Evolutionary conservation across 2,797 vertebrate genomes (phyloP), one percentile per base, ranked within the genome.

Genomic region (Holocentrus rufus): DNA sequence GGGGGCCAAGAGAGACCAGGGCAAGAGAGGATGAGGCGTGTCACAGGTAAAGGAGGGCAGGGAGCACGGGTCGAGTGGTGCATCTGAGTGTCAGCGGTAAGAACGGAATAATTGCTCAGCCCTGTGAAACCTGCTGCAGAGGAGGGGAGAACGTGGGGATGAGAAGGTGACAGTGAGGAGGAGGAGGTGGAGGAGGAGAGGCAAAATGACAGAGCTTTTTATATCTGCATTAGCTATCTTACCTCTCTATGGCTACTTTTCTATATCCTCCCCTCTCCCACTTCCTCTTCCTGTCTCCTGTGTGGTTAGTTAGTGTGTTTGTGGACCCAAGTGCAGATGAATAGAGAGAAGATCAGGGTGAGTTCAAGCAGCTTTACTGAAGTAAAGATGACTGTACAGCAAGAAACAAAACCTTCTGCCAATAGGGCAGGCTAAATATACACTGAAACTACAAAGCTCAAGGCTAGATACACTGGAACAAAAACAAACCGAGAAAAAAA

Each of bases 31-130:
- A 57, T 72, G 76, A 81, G 71, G 75, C 25, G 50, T 78, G 76
- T 77, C 72, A n/a, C 68, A 69, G 74, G 52, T 66, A 34, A 68
- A 60, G 31, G 47, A 82, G 83, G 54, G 69, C 71, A 75, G 80
- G 84, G 44, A 73, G 69, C 73, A 73, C 79, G 84, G 44, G 76
- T 76, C 62, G 75, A 74, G 73, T 39, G 9, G 46, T 67, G 71
- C 61, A 65, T 76, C 71, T 70, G 72, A 73, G 76, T 71, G 74
- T 69, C 63, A 69, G 80, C 80, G 84, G 80, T 84, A 81, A 86
- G 82, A 83, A 82, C 74, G 83, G 78, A 89, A 91, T 91, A 91
- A 92, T 90, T 89, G 84, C 90, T 89, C 72, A 73, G 72, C 14
- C 42, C 82, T 80, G 84, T 88, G 86, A 91, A 90, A 87, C 72